Evolutionary conservation across 2,888 invertebrate species (phyloP), one percentile per base, ranked within the genome.

Genomic region (Xestobium rufovillosum): DNA sequence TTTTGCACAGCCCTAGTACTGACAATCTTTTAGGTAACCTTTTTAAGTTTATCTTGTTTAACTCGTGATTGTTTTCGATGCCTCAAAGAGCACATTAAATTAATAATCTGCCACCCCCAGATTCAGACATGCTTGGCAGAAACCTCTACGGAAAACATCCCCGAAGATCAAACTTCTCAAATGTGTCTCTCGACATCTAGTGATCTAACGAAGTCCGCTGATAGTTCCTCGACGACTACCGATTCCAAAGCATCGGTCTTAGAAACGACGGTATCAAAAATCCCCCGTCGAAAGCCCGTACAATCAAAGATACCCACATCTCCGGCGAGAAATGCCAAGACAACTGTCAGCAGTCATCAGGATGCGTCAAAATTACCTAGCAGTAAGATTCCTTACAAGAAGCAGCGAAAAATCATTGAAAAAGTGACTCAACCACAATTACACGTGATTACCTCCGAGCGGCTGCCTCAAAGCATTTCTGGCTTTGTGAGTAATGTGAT

Each of bases 231-330:
- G 60, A 76, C 77, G 65, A 77, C 77, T 9, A 68, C 75, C 55
- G 76, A 77, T 44, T 77, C 78, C 39, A 76, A 75, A 61, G 72
- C 75, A 38, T 80, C 80, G 52, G 81, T 80, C 40, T 78, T 80
- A 43, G 81, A 80, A 65, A 80, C 80, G 56, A 73, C 80, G 60
- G 76, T 79, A 61, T 71, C 79, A 47, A 65, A 63, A 66, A 75
- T 75, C 65, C 75, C 67, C 8, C 52, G 64, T 31, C 49, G 60
- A 27, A 60, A 54, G 40, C 53, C 38, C 2, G 42, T 53, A 1
- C 47, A 56, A 31, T 59, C 59, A 15, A 53, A 50, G 39, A 53
- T 60, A 36, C 61, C 64, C n/a, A 47, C 57, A 4, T 59, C 60
- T 50, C 60, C 63, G 4, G 57, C 59, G 3, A 55, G 56, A 38